Evolutionary conservation across 2,113 vertebrate species (phyloP).

Genomic region (Spilogale gracilis): DNA sequence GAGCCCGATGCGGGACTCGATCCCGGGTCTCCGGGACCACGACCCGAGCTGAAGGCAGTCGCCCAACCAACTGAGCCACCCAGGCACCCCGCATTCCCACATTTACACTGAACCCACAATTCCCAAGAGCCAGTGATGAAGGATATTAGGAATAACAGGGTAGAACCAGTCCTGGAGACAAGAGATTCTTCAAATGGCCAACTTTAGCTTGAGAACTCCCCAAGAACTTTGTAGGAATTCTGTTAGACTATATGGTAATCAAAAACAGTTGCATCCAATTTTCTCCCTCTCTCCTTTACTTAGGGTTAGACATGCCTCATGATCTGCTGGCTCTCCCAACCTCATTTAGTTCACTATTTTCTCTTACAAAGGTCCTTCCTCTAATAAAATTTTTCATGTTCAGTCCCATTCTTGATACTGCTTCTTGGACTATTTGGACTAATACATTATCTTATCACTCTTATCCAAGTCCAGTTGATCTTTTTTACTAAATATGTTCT

Average conservation of each 20-base stretch:
- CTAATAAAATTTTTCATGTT: not conserved
- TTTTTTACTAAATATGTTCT: not conserved
- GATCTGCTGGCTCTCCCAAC: not conserved
- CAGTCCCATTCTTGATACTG: not conserved
- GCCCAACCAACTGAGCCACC: too few relatives aligned
- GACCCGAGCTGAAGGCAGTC: too few relatives aligned
- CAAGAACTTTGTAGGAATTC: not conserved
- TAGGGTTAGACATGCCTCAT: not conserved
- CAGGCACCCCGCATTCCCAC: too few relatives aligned
- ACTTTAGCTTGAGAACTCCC: not conserved
- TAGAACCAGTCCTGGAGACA: not conserved
- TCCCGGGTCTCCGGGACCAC: too few relatives aligned
- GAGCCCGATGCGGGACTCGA: too few relatives aligned
- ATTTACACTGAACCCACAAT: not conserved
- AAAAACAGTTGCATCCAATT: not conserved
- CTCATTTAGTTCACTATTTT: not conserved
- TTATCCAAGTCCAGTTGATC: not conserved
- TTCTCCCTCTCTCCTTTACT: not conserved
- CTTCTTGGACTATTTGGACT: not conserved
- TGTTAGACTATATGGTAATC: not conserved
- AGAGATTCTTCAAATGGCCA: not conserved
- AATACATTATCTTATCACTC: not conserved
- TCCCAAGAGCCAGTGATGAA: not conserved
- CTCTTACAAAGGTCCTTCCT: not conserved
- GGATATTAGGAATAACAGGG: too few relatives aligned